These are phyloP conservation scores for Peromyscus aztecus DNA, from an alignment of 2,797 vertebrate genomes.

Conservation along the genomic window DNA sequence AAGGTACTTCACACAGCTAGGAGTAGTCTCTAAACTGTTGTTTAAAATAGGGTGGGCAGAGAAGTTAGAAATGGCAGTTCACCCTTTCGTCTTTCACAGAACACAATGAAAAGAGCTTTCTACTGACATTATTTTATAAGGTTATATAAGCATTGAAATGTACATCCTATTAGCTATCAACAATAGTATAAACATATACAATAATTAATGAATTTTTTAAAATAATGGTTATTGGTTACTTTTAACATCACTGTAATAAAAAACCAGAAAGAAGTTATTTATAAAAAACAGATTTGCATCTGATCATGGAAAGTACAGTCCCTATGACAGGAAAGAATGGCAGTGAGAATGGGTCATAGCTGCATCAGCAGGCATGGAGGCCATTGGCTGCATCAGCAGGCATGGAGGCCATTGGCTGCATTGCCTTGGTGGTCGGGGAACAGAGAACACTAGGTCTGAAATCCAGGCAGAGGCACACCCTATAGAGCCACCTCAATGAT, in stretches of 20 bases:
- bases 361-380: not conserved
- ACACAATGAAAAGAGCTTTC: conserved; percentile 38
- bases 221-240: not conserved
- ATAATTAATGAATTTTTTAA: not conserved
- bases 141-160: not conserved
- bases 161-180: not conserved
- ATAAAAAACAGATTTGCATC: not conserved
- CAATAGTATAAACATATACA: not conserved
- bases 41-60: not conserved
- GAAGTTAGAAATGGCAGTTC: not conserved
- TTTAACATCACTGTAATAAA: not conserved
- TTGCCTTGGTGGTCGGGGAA: no score
- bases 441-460: not conserved
- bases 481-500: not conserved
- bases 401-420: no score
- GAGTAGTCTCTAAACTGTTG: not conserved
- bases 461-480: not conserved
- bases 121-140: not conserved
- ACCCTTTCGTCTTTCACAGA: not conserved
- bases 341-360: not conserved
- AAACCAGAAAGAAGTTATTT: not conserved
- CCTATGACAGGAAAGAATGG: not conserved
- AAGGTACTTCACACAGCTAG: not conserved
- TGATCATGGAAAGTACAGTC: not conserved
- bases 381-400: no score